Base-by-base conservation (phyloP, 2,113 vertebrate species). In the Electrona antarctica region DNA sequence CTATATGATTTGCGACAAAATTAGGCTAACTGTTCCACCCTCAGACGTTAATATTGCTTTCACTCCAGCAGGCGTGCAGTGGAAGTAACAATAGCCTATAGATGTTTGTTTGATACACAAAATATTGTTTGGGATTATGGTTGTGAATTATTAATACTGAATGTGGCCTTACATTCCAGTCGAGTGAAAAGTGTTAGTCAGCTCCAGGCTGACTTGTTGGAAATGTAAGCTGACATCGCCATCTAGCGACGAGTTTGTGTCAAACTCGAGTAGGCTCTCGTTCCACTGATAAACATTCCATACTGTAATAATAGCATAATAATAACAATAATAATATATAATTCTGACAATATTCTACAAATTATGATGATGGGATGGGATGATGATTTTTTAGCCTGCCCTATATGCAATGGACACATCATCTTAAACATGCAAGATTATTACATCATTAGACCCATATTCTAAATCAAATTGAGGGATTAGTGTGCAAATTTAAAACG, bases 151-250 rank as follows among this genome's bases (percentile, higher is more conserved):
- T 41, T 41, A 41, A 41, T 41, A 3, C 33, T 41, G 33, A 6
- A 41, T 41, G 33, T 41, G 33, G 33, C 33, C 33, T 41, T 41
- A 4, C 33, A 41, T 41, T 41, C 33, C 33, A 41, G 3, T 41
- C 5, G 33, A 41, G 3, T 41, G 33, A 41, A 41, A 41, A 41
- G 33, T 41, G 33, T 41, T 6, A 1, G 49, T 29, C 48, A 57
- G 28, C 45, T 10, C 13, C 12, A 62, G 45, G 14, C 60, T 52
- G 21, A 7, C 60, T 21, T 64, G 15, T 72, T 46, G 48, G 68
- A 73, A 85, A 56, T 70, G 14, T 88, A 45, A 82, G 48, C 65
- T 3, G 67, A 87, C 71, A 76, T 66, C 8, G 89, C 89, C 91
- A 90, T 82, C 90, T 90, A 83, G 85, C 60, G 91, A 45, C 54